These are phyloP conservation scores for Drosophila ambigua DNA, from an alignment of 1,140 invertebrate species.

Conservation along the genomic window DNA sequence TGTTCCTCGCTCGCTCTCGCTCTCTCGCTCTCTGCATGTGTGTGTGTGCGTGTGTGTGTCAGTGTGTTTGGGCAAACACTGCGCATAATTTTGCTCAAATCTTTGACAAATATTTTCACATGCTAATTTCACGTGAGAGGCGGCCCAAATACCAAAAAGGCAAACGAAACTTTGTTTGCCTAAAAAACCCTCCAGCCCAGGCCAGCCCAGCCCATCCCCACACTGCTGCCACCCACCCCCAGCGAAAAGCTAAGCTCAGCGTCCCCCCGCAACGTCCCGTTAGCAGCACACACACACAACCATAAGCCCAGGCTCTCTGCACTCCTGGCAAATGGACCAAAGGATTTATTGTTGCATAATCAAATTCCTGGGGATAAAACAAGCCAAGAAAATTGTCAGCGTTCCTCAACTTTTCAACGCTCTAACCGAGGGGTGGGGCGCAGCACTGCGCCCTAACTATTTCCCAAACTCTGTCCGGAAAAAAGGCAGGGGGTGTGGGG, in stretches of 20 bases:
- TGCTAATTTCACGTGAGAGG: conserved; percentile 75
- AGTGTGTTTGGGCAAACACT: conserved; percentile 74
- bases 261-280: too few relatives aligned
- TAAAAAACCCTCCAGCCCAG: not conserved
- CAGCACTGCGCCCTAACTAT: conserved; percentile 28
- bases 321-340: conserved; percentile 62
- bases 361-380: conserved; percentile 72
- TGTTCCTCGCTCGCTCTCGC: conserved; percentile 23
- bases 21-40: not conserved
- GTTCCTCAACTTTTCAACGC: conserved; percentile 62
- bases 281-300: too few relatives aligned
- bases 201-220: too few relatives aligned
- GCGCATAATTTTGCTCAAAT: conserved; percentile 80
- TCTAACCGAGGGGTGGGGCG: not conserved
- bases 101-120: conserved; percentile 81
- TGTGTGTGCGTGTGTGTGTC: conserved; percentile 31
- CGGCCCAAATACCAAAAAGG: conserved; percentile 70
- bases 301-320: not conserved
- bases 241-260: not conserved
- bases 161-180: conserved; percentile 55
- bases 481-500: too few relatives aligned
- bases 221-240: not conserved
- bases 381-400: conserved; percentile 72
- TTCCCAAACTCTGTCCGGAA: conserved; percentile 19
- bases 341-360: conserved; percentile 79